A percentile compares a stretch with the other conserved stretches of the same genome.
These are phyloP conservation scores for Mastigias papua DNA, from an alignment of 30 jellyfish, hydroid and myxozoan genomes.

Conservation along the genomic window DNA sequence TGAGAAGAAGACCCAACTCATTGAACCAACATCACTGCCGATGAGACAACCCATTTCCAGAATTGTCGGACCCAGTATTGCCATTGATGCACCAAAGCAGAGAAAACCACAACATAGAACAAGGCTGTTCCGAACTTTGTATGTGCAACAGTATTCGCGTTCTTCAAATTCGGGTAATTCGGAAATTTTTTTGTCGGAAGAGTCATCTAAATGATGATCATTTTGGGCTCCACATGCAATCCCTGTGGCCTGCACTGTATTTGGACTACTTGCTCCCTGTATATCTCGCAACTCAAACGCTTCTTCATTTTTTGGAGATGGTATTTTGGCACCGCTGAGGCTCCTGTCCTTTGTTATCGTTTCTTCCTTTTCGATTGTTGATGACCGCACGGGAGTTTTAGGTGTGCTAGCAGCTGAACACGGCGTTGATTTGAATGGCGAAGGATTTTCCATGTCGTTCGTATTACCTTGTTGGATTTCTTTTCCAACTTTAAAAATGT, in stretches of 20 bases:
- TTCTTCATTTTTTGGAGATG: constrained; percentile 1
- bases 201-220: neutral
- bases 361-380: constrained; percentile 42
- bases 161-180: constrained; percentile 60
- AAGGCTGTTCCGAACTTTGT: constrained; percentile 92
- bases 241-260: constrained; percentile 20
- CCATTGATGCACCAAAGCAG: constrained; percentile 99
- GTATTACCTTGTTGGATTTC: neutral
- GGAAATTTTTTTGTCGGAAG: neutral
- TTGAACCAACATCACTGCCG: constrained; percentile 97
- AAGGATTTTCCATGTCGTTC: constrained; percentile 37
- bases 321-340: neutral
- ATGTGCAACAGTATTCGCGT: constrained; percentile 85
- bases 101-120: constrained; percentile 96
- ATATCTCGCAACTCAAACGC: neutral
- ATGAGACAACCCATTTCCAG: constrained; percentile 96
- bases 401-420: constrained; percentile 91
- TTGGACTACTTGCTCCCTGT: neutral
- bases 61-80: constrained; percentile 98
- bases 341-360: constrained; percentile 4
- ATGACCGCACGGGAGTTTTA: constrained; percentile 66
- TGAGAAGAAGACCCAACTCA: constrained; percentile 99
- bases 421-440: constrained; percentile 71
- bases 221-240: constrained; percentile 15
- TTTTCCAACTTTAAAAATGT: too few relatives aligned